Conservation (phyloP, 2,797 vertebrate genomes). For the Danio albolineatus region DNA sequence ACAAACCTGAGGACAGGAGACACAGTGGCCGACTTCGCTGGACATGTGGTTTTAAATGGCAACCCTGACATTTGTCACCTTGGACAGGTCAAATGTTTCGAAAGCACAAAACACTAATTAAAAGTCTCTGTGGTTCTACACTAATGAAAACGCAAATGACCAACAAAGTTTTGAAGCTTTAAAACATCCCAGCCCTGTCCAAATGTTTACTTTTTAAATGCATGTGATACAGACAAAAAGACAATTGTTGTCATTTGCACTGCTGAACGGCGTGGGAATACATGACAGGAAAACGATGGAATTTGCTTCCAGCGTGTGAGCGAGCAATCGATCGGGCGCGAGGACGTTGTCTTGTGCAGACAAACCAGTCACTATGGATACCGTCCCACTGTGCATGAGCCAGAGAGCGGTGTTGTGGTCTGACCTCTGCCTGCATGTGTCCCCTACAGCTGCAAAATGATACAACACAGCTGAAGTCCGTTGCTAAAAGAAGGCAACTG, state of each 20-base stretch:
- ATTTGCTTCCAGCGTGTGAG: constrained; percentile 18
- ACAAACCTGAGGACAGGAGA: constrained; percentile 49
- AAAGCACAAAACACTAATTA: neutral
- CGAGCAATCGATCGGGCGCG: constrained; percentile 27
- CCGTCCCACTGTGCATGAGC: constrained; percentile 26
- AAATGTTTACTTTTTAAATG: constrained; percentile 35
- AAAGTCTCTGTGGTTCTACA: neutral
- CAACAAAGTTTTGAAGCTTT: neutral
- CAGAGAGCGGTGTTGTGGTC: constrained; percentile 22
- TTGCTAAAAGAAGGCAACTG: constrained; percentile 44
- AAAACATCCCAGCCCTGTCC: constrained; percentile 1
- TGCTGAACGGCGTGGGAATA: neutral
- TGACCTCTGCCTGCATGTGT: constrained; percentile 50
- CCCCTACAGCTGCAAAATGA: constrained; percentile 50
- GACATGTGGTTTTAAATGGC: constrained; percentile 36
- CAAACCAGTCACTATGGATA: constrained; percentile 49
- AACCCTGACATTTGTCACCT: constrained; percentile 39
- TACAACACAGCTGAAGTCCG: constrained; percentile 22
- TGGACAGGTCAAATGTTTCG: neutral
- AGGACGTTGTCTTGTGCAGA: constrained; percentile 25
- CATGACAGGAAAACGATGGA: constrained; percentile 1
- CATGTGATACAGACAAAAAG: constrained; percentile 10
- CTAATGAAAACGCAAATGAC: constrained; percentile 12
- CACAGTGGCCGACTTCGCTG: constrained; percentile 9
- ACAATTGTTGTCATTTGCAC: constrained; percentile 7